Conservation (phyloP, 2,113 vertebrate genomes). For the Etia nguti region DNA sequence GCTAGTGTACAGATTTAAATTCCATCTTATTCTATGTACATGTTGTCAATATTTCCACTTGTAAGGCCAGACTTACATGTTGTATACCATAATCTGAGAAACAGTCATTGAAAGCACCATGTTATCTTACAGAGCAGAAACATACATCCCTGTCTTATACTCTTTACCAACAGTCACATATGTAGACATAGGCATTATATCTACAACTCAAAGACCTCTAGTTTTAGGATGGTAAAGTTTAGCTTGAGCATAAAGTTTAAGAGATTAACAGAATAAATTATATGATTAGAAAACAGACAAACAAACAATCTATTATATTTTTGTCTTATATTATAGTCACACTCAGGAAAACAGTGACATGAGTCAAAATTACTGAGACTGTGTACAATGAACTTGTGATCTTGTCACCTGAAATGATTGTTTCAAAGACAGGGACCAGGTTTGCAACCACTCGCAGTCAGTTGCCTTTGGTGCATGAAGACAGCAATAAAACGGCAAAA, state of each 20-base stretch:
- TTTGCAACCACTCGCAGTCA: not conserved
- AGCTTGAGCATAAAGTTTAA: not conserved
- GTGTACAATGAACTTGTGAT: not conserved
- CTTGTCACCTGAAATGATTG: not conserved
- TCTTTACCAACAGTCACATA: constrained; percentile 20
- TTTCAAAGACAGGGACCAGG: not conserved
- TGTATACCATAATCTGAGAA: not conserved
- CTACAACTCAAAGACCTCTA: constrained; percentile 34
- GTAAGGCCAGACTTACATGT: constrained; percentile 6
- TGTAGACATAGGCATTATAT: constrained; percentile 20
- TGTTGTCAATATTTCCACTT: not conserved
- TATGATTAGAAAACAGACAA: not conserved
- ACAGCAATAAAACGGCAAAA: not conserved
- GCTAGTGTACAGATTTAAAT: constrained; percentile 33
- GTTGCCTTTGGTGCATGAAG: not conserved
- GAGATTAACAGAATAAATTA: not conserved
- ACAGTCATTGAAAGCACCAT: constrained; percentile 42
- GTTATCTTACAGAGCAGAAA: constrained; percentile 10
- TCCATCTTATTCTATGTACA: constrained; percentile 50
- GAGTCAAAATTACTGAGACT: not conserved
- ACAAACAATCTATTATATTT: not conserved
- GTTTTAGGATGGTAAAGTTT: not conserved
- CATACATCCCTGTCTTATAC: not conserved
- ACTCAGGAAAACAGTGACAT: not conserved
- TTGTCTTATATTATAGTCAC: not conserved